A percentile compares a stretch with the other conserved stretches of the same genome.
Evolutionary conservation across 2,888 invertebrate genomes (phyloP).

Genomic region (Imbricaverruca yamaguchii): DNA sequence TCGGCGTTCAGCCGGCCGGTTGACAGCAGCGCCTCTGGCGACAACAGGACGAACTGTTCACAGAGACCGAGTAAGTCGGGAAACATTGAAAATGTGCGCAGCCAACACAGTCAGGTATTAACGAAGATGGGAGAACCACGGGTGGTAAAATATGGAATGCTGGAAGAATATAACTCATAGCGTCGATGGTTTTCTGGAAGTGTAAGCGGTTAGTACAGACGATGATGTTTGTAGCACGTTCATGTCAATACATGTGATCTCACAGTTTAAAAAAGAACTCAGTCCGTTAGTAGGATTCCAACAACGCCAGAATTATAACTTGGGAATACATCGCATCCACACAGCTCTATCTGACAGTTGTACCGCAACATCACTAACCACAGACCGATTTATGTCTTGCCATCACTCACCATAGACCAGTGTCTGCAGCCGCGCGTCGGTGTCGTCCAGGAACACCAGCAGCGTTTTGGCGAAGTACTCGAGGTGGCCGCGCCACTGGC

Average conservation of each 20-base stretch:
- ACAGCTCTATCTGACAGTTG: too few species aligned
- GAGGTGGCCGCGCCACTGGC: conserved; percentile 51
- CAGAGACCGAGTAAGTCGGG: background rate
- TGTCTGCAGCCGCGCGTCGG: conserved; percentile 56
- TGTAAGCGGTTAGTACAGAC: background rate
- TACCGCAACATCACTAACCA: too few species aligned
- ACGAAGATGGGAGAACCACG: background rate
- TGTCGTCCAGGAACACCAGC: conserved; percentile 76
- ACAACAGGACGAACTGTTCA: background rate
- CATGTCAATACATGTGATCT: too few species aligned
- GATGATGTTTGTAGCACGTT: too few species aligned
- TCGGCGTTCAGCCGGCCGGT: background rate
- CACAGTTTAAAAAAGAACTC: too few species aligned
- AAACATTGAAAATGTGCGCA: too few species aligned
- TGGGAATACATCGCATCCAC: too few species aligned
- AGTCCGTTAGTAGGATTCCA: too few species aligned
- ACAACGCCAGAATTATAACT: too few species aligned
- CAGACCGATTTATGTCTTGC: too few species aligned
- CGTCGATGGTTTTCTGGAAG: background rate
- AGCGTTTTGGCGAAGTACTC: conserved; percentile 64
- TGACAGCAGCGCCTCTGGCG: conserved; percentile 17
- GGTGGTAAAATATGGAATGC: too few species aligned
- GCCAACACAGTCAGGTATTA: background rate
- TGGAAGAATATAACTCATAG: too few species aligned
- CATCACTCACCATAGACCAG: conserved; percentile 53